Evolutionary conservation across 2,113 vertebrate species (phyloP).

Genomic region (Motacilla alba): DNA sequence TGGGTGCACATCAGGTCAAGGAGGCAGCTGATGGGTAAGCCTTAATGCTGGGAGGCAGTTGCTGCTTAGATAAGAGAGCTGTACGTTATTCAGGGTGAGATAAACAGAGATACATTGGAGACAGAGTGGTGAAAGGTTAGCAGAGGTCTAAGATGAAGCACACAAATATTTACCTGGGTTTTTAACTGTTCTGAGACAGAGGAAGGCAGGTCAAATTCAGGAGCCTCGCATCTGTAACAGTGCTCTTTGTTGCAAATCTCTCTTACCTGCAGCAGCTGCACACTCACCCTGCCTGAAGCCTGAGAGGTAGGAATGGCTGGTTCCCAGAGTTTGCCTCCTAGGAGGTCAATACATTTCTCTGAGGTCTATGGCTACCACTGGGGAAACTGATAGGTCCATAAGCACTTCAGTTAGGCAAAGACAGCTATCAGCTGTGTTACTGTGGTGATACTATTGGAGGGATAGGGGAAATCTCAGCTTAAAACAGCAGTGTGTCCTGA

Average conservation of each 20-base stretch:
- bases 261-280: not conserved
- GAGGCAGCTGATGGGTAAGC: not conserved
- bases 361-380: not conserved
- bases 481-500: not conserved
- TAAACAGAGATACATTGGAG: not conserved
- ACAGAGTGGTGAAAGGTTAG: conserved; percentile 4
- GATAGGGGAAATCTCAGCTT: not conserved
- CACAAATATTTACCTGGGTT: conserved; percentile 24
- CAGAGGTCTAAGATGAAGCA: not conserved
- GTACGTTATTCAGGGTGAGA: not conserved
- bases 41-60: not conserved
- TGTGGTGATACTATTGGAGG: not conserved
- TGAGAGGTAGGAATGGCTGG: not conserved
- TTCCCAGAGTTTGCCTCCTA: not conserved
- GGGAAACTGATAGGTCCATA: not conserved
- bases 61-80: conserved; percentile 17
- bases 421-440: not conserved
- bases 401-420: not conserved
- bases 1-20: not conserved
- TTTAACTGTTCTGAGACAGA: not conserved
- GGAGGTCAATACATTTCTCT: not conserved
- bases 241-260: not conserved
- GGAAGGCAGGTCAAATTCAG: not conserved
- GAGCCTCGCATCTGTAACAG: not conserved
- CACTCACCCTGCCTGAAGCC: not conserved